phyloP scores from a whole-genome alignment of 1,140 invertebrate species.

The Stenopsyche tienmushanensis region DNA sequence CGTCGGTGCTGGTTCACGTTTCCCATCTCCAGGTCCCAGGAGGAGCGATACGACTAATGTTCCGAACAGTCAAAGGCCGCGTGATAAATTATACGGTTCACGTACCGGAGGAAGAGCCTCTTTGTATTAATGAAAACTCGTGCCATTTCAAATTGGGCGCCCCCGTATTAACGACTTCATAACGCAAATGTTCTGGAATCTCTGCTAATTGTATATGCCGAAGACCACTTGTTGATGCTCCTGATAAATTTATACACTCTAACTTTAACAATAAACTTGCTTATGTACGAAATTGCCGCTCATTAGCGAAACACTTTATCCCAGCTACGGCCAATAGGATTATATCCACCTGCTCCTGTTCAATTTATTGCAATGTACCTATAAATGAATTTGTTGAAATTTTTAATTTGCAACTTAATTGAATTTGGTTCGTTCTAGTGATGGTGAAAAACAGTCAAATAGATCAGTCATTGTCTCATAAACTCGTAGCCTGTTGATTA shows the following conservation, averaged over 20 bases:
- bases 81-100: constrained; percentile 34
- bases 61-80: constrained; percentile 34
- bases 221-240: background rate
- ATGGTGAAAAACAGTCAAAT: too few relatives aligned
- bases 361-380: too few relatives aligned
- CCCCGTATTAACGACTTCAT: background rate
- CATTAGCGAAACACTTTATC: too few relatives aligned
- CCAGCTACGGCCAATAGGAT: too few relatives aligned
- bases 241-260: background rate
- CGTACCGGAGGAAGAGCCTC: background rate
- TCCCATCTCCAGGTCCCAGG: constrained; percentile 6
- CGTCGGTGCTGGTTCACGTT: background rate
- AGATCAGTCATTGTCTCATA: too few relatives aligned
- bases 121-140: constrained; percentile 30
- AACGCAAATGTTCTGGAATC: background rate
- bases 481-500: too few relatives aligned
- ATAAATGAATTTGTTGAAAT: too few relatives aligned
- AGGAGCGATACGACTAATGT: constrained; percentile 30
- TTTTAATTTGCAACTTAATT: too few relatives aligned
- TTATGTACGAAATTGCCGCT: background rate
- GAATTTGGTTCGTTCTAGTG: too few relatives aligned
- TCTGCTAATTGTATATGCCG: too few relatives aligned
- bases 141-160: constrained; percentile 16
- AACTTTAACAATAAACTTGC: background rate
- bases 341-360: too few relatives aligned